Base-by-base conservation (phyloP, 2,113 vertebrate genomes). In the Colossoma macropomum region DNA sequence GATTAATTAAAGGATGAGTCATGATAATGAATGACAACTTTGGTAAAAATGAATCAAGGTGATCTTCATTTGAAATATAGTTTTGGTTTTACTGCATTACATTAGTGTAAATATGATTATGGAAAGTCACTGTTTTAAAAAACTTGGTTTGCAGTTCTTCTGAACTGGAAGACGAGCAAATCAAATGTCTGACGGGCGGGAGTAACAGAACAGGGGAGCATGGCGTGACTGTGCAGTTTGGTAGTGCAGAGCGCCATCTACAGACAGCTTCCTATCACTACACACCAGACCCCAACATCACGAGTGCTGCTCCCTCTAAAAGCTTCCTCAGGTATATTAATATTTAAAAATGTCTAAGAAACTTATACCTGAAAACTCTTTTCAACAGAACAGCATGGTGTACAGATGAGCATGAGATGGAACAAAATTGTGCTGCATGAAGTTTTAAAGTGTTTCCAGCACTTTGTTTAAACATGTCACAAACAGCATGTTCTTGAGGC, bases 221-320 rank as follows among this genome's bases (percentile, higher is more conserved):
- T 1, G 84, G 89, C 0, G 92, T 98, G 83, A 92, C 91, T 0
- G 91, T 97, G 83, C 94, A 90, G 85, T 98, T 97, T 0, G 96
- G 96, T 21, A 89, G 93, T 16, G 91, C 94, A 15, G 94, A 96
- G 86, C 93, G 96, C 89, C 96, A 90, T 56, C 91, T 97, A 72
- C 92, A 94, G 82, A 92, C 91, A 2, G 85, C 86, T 0, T 84
- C 92, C 34, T 99, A 97, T 89, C 94, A 92, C 80, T 99, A 98
- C 77, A 98, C 95, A 21, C 79, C 94, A 15, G 95, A 99, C 89
- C 97, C 97, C 28, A 98, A 97, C 77, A 87, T 98, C 88, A 98
- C 97, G 4, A 91, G 91, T 78, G 97, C 96, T 7, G 87, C 94
- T 12, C 97, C 97, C 0, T 90, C 96, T 86, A 97, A 95, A 92